Conservation (phyloP, 2,888 invertebrate species). For the Brenthis hecate region DNA sequence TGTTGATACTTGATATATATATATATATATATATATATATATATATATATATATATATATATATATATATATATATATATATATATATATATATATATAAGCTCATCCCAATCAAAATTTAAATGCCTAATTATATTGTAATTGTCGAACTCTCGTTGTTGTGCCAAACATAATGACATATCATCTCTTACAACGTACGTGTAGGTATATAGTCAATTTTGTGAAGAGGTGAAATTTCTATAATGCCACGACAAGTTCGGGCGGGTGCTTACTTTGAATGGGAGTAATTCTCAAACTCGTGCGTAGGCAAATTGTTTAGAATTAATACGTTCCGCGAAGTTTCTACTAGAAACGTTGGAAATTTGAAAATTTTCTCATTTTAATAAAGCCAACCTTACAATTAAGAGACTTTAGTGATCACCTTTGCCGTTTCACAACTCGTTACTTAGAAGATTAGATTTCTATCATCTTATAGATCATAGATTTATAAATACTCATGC, state of each 20-base stretch:
- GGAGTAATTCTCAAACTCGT: slow-evolving; percentile 51
- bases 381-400: slow-evolving; percentile 20
- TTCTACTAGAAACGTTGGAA: slow-evolving; percentile 29
- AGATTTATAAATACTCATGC: too few relatives aligned
- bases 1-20: too few relatives aligned
- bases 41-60: too few relatives aligned
- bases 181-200: slow-evolving; percentile 42
- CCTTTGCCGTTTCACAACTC: slow-evolving; percentile 7
- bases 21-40: too few relatives aligned
- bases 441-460: too few relatives aligned
- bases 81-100: too few relatives aligned
- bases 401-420: slow-evolving; percentile 20
- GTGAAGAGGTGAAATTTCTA: slow-evolving; percentile 50
- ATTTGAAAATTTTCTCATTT: slow-evolving; percentile 30
- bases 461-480: too few relatives aligned
- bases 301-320: slow-evolving; percentile 54
- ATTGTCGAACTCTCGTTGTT: slow-evolving; percentile 26
- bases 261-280: slow-evolving; percentile 52
- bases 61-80: too few relatives aligned
- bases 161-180: slow-evolving; percentile 33
- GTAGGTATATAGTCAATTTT: slow-evolving; percentile 54
- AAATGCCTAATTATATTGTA: slow-evolving; percentile 1
- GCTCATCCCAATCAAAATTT: too few relatives aligned
- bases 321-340: slow-evolving; percentile 47
- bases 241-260: slow-evolving; percentile 53